These are phyloP conservation scores for human DNA, from an alignment of 2,113 vertebrate species.

Conservation along the genomic window GRCh38 chr3:116071001-116071500, in stretches of 20 bases:
- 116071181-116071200: background rate
- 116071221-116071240: background rate
- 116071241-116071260: background rate
- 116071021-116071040: no score
- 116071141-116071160: background rate
- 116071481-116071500: background rate
- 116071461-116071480: background rate
- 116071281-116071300: background rate
- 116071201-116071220: background rate
- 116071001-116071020: no score
- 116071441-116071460: background rate
- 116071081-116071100: background rate
- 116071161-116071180: background rate
- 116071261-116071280: background rate
- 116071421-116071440: background rate
- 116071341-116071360: background rate
- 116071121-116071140: background rate
- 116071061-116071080: no score
- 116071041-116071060: no score
- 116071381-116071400: background rate
- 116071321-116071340: background rate
- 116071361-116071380: background rate
- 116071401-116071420: background rate
- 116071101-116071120: background rate
- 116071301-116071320: background rate